Conservation (phyloP, 2,113 vertebrate genomes). For the Pituophis catenifer region DNA sequence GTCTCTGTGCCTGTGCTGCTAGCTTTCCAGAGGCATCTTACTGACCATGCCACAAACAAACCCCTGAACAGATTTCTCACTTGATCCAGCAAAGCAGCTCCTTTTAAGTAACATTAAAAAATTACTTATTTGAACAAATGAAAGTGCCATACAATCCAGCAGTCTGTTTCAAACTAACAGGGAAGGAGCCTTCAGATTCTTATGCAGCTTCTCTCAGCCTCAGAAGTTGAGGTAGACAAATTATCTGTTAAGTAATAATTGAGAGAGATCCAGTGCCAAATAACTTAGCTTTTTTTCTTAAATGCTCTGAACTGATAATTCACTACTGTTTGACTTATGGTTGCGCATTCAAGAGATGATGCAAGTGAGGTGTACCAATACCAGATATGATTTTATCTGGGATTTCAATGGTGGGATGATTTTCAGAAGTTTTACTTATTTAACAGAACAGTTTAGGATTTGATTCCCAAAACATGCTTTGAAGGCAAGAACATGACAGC, state of each 20-base stretch:
- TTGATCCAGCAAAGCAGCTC: neutral
- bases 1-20: neutral
- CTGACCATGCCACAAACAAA: neutral
- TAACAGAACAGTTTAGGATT: neutral
- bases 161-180: neutral
- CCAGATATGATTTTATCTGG: neutral
- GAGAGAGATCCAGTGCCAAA: neutral
- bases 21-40: neutral
- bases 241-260: neutral
- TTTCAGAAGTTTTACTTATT: neutral
- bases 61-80: too few relatives aligned
- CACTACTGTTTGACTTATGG: neutral
- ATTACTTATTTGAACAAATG: neutral
- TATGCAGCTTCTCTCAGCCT: too few relatives aligned
- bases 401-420: neutral
- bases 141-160: neutral
- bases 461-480: neutral
- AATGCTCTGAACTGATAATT: neutral
- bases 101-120: neutral
- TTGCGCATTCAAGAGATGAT: neutral
- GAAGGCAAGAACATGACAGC: neutral
- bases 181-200: neutral
- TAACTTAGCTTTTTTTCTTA: neutral
- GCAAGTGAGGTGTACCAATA: neutral
- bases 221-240: neutral